Conservation (phyloP, 2,888 invertebrate genomes). For the Drosophila falleni region DNA sequence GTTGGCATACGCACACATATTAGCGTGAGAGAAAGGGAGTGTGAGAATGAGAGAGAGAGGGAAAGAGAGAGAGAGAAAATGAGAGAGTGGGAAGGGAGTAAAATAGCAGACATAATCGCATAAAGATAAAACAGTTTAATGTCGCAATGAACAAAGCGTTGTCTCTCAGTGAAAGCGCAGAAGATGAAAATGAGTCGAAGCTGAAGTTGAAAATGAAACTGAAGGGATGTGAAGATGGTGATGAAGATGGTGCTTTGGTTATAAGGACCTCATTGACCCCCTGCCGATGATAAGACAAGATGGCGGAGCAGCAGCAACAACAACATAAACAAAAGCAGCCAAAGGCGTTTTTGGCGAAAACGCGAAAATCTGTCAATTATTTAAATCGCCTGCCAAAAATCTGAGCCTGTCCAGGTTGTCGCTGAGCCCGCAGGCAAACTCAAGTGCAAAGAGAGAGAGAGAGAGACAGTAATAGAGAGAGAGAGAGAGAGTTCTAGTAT, state of each 20-base stretch:
- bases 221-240: constrained; percentile 15
- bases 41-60: background rate
- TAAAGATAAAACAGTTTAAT: constrained; percentile 80
- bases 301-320: constrained; percentile 36
- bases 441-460: constrained; percentile 8
- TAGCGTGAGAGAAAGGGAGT: constrained; percentile 5
- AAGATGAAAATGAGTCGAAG: constrained; percentile 12
- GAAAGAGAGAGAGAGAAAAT: background rate
- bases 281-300: constrained; percentile 43
- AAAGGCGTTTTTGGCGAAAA: constrained; percentile 49
- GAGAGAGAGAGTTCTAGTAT: background rate
- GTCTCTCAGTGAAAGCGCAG: constrained; percentile 28
- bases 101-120: constrained; percentile 74
- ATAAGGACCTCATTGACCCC: constrained; percentile 59
- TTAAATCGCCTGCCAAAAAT: constrained; percentile 75
- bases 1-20: constrained; percentile 51
- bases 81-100: background rate
- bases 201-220: constrained; percentile 16
- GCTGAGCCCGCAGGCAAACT: constrained; percentile 39
- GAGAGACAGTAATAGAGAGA: background rate
- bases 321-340: constrained; percentile 54
- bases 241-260: constrained; percentile 14
- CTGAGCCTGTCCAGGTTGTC: constrained; percentile 53
- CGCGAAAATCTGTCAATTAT: constrained; percentile 79
- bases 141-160: constrained; percentile 63